Evolutionary conservation across 2,113 vertebrate genomes (phyloP).

Genomic region (Tenrec ecaudatus): DNA sequence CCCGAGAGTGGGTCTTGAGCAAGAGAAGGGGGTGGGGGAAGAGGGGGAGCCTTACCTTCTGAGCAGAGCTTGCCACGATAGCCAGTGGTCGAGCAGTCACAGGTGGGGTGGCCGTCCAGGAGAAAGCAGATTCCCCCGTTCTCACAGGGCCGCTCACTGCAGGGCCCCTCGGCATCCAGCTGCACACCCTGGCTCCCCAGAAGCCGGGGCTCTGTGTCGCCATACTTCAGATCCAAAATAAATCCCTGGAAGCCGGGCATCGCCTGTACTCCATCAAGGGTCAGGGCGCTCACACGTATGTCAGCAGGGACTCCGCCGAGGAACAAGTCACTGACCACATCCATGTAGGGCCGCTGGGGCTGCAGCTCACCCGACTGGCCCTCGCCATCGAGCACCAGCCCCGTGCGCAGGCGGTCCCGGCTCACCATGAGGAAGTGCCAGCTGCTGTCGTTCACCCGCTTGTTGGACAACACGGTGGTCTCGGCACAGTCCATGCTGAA

Average conservation of each 20-base stretch:
- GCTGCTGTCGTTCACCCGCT: constrained; percentile 93
- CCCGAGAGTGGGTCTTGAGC: not conserved
- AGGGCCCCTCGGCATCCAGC: constrained; percentile 94
- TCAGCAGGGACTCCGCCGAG: constrained; percentile 94
- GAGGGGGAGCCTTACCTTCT: constrained; percentile 92
- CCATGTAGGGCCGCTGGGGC: constrained; percentile 95
- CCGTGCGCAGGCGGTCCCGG: constrained; percentile 92
- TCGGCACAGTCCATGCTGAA: constrained; percentile 97
- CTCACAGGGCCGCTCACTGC: constrained; percentile 95
- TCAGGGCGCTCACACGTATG: constrained; percentile 93
- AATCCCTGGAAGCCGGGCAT: constrained; percentile 93
- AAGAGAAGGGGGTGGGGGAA: not conserved
- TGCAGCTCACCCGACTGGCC: constrained; percentile 91
- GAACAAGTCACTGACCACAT: constrained; percentile 97
- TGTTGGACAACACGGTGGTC: constrained; percentile 90
- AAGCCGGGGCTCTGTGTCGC: constrained; percentile 93
- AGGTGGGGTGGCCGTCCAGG: constrained; percentile 93
- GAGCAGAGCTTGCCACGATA: constrained; percentile 95
- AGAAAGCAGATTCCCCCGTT: constrained; percentile 97
- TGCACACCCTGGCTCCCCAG: constrained; percentile 93
- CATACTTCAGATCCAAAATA: constrained; percentile 95
- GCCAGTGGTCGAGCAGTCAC: constrained; percentile 97
- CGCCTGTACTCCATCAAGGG: constrained; percentile 91
- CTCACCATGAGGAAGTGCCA: constrained; percentile 96
- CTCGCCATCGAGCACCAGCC: constrained; percentile 92